Percentiles rank a stretch among this genome's conserved stretches.
Conservation (phyloP, 2,113 vertebrate genomes). For the Cryptomyrus ogoouensis region DNA sequence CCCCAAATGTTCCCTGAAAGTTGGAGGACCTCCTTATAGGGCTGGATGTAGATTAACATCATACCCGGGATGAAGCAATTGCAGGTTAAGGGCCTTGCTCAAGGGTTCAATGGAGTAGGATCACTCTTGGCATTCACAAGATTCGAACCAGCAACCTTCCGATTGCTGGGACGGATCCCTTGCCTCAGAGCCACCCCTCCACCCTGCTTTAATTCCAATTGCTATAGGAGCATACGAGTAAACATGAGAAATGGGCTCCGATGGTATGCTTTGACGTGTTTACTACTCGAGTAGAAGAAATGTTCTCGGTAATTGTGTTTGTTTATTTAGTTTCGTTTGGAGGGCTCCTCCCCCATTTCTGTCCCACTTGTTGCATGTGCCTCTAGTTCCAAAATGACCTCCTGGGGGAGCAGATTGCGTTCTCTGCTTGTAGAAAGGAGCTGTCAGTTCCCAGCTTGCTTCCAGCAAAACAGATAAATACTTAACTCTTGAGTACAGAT, state of each 20-base stretch:
- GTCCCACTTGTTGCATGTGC: neutral
- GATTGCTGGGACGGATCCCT: no score
- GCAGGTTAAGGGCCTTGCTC: no score
- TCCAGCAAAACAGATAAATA: no score
- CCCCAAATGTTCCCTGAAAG: no score
- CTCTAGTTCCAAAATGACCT: slow-evolving; percentile 18
- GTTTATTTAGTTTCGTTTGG: slow-evolving; percentile 24
- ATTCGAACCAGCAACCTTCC: no score
- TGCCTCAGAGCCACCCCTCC: no score
- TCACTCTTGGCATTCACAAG: no score
- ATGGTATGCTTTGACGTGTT: slow-evolving; percentile 1
- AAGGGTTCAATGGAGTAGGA: no score
- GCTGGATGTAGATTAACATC: no score
- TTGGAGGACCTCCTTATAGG: no score
- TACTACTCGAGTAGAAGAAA: slow-evolving; percentile 4
- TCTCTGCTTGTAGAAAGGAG: neutral
- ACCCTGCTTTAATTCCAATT: neutral
- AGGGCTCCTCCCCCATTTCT: neutral
- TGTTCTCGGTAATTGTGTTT: slow-evolving; percentile 17
- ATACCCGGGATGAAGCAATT: no score
- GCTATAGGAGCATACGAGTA: neutral
- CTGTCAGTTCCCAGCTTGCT: no score
- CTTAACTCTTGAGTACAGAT: neutral
- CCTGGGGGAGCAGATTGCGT: slow-evolving; percentile 35
- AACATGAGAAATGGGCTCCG: slow-evolving; percentile 1